A percentile compares a stretch with the other conserved stretches of the same genome.
Evolutionary conservation across 92 coral and sea anemone species (phyloP).

Genomic region (Zoanthus solanderi): DNA sequence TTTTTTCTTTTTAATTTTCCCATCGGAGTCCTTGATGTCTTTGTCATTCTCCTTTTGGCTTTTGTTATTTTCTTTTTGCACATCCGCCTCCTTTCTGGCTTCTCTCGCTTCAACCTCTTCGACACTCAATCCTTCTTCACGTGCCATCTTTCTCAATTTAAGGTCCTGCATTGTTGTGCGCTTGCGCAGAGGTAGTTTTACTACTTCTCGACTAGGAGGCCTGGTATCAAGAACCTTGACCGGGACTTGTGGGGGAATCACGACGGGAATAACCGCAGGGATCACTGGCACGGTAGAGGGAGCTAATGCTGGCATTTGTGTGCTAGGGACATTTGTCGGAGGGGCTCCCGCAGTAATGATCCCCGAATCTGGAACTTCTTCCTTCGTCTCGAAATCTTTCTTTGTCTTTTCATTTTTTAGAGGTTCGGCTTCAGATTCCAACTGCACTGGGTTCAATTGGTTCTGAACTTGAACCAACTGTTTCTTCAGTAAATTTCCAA

Average conservation of each 20-base stretch:
- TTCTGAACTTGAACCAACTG: constrained; percentile 86
- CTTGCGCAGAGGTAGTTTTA: constrained; percentile 66
- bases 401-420: constrained; percentile 73
- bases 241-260: constrained; percentile 76
- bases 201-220: constrained; percentile 76
- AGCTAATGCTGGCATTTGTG: constrained; percentile 32
- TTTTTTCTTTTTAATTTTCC: constrained; percentile 63
- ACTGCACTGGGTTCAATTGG: constrained; percentile 79
- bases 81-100: constrained; percentile 53
- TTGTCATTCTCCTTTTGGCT: constrained; percentile 65
- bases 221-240: constrained; percentile 54
- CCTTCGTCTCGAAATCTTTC: constrained; percentile 71
- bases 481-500: constrained; percentile 79
- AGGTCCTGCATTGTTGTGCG: constrained; percentile 77
- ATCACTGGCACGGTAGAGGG: constrained; percentile 60
- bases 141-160: constrained; percentile 80
- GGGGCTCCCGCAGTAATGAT: constrained; percentile 82
- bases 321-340: constrained; percentile 38
- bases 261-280: constrained; percentile 59
- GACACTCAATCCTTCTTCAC: constrained; percentile 78
- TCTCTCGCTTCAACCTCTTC: constrained; percentile 84
- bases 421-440: constrained; percentile 72
- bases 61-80: constrained; percentile 54
- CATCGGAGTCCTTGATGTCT: constrained; percentile 69
- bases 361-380: constrained; percentile 69